Conservation (phyloP, 2,113 vertebrate genomes). For the Laticauda colubrina region DNA sequence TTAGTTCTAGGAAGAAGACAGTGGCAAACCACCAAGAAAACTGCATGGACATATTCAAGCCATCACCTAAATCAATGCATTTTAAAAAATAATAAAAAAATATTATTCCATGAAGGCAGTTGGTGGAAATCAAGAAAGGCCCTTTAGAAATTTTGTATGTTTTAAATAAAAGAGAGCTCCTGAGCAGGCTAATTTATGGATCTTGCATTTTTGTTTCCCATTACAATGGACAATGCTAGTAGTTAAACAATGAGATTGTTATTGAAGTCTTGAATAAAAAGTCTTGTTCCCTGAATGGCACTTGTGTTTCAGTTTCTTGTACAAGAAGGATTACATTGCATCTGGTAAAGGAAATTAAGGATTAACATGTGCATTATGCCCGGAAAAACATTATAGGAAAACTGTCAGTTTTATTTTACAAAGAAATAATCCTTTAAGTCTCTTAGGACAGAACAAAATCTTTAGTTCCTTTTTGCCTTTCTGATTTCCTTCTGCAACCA, state of each 20-base stretch:
- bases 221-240: background rate
- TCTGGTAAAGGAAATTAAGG: conserved; percentile 60
- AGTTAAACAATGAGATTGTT: rapidly evolving
- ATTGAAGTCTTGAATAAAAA: background rate
- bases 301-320: conserved; percentile 44
- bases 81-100: background rate
- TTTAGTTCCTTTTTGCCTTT: background rate
- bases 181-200: background rate
- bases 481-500: conserved; percentile 9
- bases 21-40: background rate
- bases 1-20: background rate
- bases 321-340: conserved; percentile 55
- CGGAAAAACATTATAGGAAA: conserved; percentile 55
- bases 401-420: conserved; percentile 59
- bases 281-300: conserved; percentile 30
- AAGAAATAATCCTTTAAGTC: conserved; percentile 65
- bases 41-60: background rate
- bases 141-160: background rate
- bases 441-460: conserved; percentile 54
- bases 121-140: background rate
- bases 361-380: conserved; percentile 55
- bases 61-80: background rate
- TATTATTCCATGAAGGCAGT: background rate
- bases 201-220: background rate
- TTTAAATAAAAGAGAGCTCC: background rate